Conservation (phyloP, 2,888 invertebrate species). For the Cloeon dipterum region DNA sequence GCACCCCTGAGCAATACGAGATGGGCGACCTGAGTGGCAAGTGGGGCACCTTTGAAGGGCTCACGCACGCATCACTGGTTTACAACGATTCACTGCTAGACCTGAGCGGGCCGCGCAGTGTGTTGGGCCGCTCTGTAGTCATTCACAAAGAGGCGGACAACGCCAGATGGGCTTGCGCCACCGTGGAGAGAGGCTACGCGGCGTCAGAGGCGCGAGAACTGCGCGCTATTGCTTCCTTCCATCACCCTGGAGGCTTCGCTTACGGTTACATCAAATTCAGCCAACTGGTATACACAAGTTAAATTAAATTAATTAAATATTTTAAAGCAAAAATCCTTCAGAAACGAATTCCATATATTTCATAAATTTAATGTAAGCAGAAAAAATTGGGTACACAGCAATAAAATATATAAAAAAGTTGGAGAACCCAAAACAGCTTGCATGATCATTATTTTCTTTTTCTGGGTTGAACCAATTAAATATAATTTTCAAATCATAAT, state of each 20-base stretch:
- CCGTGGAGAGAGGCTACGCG: slow-evolving; percentile 66
- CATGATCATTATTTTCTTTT: no score
- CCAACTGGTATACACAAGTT: neutral
- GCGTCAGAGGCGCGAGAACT: slow-evolving; percentile 69
- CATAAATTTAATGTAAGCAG: no score
- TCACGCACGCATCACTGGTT: slow-evolving; percentile 13
- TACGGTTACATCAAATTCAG: slow-evolving; percentile 66
- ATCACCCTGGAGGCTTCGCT: slow-evolving; percentile 67
- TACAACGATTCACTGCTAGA: slow-evolving; percentile 66
- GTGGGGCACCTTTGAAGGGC: slow-evolving; percentile 49
- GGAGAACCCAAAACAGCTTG: no score
- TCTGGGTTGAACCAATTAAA: no score
- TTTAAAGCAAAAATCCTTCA: no score
- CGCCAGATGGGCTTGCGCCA: slow-evolving; percentile 63
- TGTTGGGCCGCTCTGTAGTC: slow-evolving; percentile 68
- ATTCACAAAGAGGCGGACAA: slow-evolving; percentile 34
- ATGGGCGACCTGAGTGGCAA: slow-evolving; percentile 72
- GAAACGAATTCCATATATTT: no score
- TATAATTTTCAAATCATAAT: no score
- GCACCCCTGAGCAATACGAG: slow-evolving; percentile 68
- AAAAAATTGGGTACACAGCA: no score
- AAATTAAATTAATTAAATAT: neutral
- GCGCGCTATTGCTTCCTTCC: slow-evolving; percentile 73
- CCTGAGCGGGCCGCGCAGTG: slow-evolving; percentile 56
- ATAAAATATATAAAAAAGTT: no score